Conservation (phyloP, 2,888 invertebrate species). For the Perithous albicinctus region DNA sequence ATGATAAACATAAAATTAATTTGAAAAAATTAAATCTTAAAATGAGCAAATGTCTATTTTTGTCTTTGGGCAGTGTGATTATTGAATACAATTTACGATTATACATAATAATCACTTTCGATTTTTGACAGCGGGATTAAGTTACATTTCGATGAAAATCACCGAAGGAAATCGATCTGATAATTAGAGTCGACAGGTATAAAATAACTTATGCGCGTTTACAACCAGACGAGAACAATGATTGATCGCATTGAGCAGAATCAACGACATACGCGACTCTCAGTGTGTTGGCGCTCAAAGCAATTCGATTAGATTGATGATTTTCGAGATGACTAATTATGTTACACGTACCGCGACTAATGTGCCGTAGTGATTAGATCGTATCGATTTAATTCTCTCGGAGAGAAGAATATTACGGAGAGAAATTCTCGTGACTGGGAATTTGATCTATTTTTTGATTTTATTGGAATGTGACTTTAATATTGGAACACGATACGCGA, state of each 20-base stretch:
- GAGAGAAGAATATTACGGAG: slow-evolving; percentile 23
- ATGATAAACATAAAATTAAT: too few relatives aligned
- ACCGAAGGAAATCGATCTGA: slow-evolving; percentile 23
- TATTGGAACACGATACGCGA: neutral
- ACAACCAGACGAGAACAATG: slow-evolving; percentile 31
- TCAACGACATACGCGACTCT: slow-evolving; percentile 24
- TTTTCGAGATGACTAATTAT: slow-evolving; percentile 47
- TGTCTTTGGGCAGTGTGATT: neutral
- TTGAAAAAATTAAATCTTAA: neutral
- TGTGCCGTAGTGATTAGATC: neutral
- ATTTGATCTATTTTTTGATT: slow-evolving; percentile 22
- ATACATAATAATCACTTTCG: too few relatives aligned
- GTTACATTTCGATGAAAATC: slow-evolving; percentile 18
- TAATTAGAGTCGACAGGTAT: slow-evolving; percentile 28
- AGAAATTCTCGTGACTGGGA: neutral
- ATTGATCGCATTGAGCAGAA: slow-evolving; percentile 40
- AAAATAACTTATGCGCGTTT: slow-evolving; percentile 28
- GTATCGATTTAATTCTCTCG: neutral
- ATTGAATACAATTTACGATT: too few relatives aligned
- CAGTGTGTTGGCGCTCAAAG: neutral
- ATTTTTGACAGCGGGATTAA: slow-evolving; percentile 5
- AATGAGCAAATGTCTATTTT: neutral
- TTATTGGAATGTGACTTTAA: neutral
- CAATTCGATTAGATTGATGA: slow-evolving; percentile 51
- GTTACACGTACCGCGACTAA: slow-evolving; percentile 7